Conservation (phyloP, 53 echinoderm and acorn worm genomes). For the Astropecten irregularis region DNA sequence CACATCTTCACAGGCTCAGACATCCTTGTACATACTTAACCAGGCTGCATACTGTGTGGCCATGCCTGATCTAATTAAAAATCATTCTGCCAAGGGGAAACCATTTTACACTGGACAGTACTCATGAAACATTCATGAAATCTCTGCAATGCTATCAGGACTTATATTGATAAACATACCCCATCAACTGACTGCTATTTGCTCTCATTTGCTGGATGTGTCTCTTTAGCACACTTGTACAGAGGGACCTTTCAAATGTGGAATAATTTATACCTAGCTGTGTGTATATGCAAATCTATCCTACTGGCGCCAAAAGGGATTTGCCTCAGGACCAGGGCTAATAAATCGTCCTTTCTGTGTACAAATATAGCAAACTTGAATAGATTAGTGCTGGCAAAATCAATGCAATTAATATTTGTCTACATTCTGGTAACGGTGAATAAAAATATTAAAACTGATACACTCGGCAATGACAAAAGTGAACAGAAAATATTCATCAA, state of each 20-base stretch:
- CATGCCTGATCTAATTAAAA: too few relatives aligned
- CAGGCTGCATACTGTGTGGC: too few relatives aligned
- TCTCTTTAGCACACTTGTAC: conserved; percentile 40
- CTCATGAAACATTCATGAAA: conserved; percentile 19
- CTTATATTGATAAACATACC: conserved; percentile 19
- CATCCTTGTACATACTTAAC: too few relatives aligned
- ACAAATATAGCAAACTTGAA: conserved; percentile 16
- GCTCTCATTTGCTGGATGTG: not conserved
- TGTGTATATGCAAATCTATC: conserved; percentile 37
- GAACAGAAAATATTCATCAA: too few relatives aligned
- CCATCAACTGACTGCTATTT: not conserved
- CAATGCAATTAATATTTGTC: conserved; percentile 10
- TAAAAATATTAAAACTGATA: too few relatives aligned
- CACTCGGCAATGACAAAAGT: too few relatives aligned
- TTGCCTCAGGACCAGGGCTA: not conserved
- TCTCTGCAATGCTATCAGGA: conserved; percentile 2
- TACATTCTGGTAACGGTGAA: too few relatives aligned
- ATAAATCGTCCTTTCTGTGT: conserved; percentile 41
- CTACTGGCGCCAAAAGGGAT: conserved; percentile 27
- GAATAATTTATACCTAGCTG: conserved; percentile 30
- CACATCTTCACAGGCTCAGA: too few relatives aligned
- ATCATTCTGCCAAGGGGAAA: too few relatives aligned
- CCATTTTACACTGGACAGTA: not conserved
- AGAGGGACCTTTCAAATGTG: not conserved
- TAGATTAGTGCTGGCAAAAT: conserved; percentile 28